phyloP scores from a whole-genome alignment of 2,113 vertebrate genomes.

The Oreochromis spilurus region DNA sequence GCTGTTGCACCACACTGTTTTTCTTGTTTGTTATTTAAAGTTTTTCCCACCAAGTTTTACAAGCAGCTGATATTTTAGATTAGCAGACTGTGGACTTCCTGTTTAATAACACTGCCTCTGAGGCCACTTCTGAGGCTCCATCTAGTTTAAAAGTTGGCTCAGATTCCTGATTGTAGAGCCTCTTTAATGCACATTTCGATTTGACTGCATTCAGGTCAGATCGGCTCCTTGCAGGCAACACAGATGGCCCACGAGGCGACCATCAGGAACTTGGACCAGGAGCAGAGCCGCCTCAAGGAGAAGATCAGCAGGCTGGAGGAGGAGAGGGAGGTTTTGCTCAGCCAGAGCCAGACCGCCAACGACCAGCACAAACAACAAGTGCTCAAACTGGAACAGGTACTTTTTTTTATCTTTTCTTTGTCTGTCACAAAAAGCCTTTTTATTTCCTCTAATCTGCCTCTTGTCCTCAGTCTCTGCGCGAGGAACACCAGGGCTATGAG shows the following conservation, averaged over 20 bases:
- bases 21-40: background rate
- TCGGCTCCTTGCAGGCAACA: slow-evolving; percentile 92
- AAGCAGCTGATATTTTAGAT: background rate
- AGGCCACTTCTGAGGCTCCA: background rate
- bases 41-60: background rate
- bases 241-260: slow-evolving; percentile 94
- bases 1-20: background rate
- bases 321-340: slow-evolving; percentile 84
- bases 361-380: slow-evolving; percentile 90
- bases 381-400: slow-evolving; percentile 86
- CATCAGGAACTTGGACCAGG: slow-evolving; percentile 90
- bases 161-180: too few relatives aligned
- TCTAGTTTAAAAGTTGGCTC: background rate
- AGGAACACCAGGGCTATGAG: slow-evolving; percentile 90
- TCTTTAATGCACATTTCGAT: background rate
- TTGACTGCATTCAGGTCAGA: slow-evolving; percentile 80
- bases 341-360: slow-evolving; percentile 82
- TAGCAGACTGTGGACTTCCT: background rate
- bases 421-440: background rate
- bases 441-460: background rate
- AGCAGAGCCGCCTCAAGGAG: slow-evolving; percentile 86
- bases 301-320: slow-evolving; percentile 86
- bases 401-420: rapidly evolving
- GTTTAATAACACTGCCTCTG: background rate
- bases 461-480: slow-evolving; percentile 79